phyloP scores from a whole-genome alignment of 2,888 invertebrate species.

The Coenonympha arcania region DNA sequence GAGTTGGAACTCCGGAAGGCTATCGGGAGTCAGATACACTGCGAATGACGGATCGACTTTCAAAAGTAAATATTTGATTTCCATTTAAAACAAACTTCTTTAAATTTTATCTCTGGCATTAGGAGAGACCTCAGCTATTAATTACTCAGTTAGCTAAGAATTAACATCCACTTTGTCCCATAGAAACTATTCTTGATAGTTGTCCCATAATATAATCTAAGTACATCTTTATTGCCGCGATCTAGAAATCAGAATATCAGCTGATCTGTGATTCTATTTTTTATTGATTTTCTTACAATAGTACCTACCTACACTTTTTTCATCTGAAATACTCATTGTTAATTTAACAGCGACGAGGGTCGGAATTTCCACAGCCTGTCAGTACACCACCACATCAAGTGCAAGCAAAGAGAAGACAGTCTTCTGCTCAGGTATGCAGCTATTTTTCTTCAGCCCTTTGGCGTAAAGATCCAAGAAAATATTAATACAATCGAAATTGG shows the following conservation, averaged over 20 bases:
- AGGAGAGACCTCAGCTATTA: too few species aligned
- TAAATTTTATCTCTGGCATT: too few species aligned
- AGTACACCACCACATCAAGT: slow-evolving; percentile 60
- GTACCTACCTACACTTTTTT: too few species aligned
- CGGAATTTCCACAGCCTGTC: slow-evolving; percentile 65
- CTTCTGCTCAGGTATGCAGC: slow-evolving; percentile 50
- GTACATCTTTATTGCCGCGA: too few species aligned
- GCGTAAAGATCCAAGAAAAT: neutral
- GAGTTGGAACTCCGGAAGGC: slow-evolving; percentile 63
- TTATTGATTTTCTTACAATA: too few species aligned
- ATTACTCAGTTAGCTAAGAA: too few species aligned
- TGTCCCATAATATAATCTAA: too few species aligned
- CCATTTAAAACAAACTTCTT: too few species aligned
- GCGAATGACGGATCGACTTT: slow-evolving; percentile 54
- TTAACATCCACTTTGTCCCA: too few species aligned
- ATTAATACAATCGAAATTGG: neutral
- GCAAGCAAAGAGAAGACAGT: slow-evolving; percentile 57
- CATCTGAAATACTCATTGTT: too few species aligned
- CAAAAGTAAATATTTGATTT: slow-evolving; percentile 50
- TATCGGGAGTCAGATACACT: slow-evolving; percentile 66
- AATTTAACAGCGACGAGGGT: slow-evolving; percentile 60
- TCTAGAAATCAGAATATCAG: neutral
- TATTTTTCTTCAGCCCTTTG: neutral
- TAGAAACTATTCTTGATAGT: too few species aligned
- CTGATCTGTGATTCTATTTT: too few species aligned